Evolutionary conservation across 2,888 invertebrate genomes (phyloP).

Genomic region (Ametastegia equiseti): DNA sequence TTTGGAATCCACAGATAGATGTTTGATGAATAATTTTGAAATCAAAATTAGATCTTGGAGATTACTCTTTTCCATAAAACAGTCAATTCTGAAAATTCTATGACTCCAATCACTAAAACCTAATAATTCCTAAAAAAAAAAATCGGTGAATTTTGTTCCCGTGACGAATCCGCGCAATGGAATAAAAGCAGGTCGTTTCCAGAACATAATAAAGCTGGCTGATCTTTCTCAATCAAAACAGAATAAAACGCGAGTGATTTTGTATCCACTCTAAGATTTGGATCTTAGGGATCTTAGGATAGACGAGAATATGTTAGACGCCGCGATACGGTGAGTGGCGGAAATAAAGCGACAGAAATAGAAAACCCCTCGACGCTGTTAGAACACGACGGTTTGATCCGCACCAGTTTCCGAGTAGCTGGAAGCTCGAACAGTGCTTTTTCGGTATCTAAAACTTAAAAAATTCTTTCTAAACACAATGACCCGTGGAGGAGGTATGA

Average conservation of each 20-base stretch:
- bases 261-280: neutral
- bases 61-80: neutral
- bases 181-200: neutral
- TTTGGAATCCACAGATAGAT: neutral
- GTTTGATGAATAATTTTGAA: neutral
- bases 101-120: neutral
- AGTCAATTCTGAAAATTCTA: neutral
- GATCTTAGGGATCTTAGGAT: neutral
- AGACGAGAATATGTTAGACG: neutral
- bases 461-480: slow-evolving; percentile 55
- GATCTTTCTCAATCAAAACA: neutral
- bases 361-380: slow-evolving; percentile 25
- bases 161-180: neutral
- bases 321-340: neutral
- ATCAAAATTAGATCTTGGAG: neutral
- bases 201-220: neutral
- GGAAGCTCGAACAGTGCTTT: slow-evolving; percentile 3
- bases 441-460: neutral
- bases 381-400: slow-evolving; percentile 1
- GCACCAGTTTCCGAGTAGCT: slow-evolving; percentile 29
- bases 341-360: slow-evolving; percentile 44
- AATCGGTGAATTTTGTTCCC: neutral
- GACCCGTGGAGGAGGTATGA: slow-evolving; percentile 64
- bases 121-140: neutral
- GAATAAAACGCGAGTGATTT: neutral